Conservation (phyloP, 2,888 invertebrate species). For the Caenorhabditis sp. region DNA sequence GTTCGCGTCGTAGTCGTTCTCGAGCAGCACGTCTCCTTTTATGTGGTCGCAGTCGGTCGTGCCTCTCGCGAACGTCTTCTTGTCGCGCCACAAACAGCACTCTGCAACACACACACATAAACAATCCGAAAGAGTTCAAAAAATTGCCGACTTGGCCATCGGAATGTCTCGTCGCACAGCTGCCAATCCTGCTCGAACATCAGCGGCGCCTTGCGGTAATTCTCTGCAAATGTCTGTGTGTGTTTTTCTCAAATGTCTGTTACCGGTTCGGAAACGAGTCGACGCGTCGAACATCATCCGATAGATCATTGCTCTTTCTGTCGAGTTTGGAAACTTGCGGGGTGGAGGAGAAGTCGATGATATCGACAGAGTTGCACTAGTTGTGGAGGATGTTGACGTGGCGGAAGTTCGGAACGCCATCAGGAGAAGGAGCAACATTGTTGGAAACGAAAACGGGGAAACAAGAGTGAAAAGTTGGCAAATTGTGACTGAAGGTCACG, state of each 20-base stretch:
- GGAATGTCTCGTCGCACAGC: slow-evolving; percentile 17
- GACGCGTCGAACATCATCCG: slow-evolving; percentile 28
- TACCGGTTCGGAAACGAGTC: slow-evolving; percentile 6
- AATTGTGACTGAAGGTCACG: too few species aligned
- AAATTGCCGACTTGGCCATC: slow-evolving; percentile 13
- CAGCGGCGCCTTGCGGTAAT: slow-evolving; percentile 6
- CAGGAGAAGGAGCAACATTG: too few species aligned
- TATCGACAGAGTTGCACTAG: too few species aligned
- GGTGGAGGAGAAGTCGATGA: too few species aligned
- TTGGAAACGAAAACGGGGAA: too few species aligned
- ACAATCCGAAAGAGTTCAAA: background rate
- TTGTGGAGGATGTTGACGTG: too few species aligned
- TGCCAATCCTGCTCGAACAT: slow-evolving; percentile 17
- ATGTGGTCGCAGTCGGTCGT: slow-evolving; percentile 16
- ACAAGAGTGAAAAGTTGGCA: too few species aligned
- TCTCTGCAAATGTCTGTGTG: too few species aligned
- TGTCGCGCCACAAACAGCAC: slow-evolving; percentile 32
- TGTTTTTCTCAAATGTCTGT: too few species aligned
- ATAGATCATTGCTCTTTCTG: too few species aligned
- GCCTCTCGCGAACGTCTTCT: slow-evolving; percentile 2
- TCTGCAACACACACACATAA: background rate
- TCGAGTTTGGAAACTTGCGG: too few species aligned
- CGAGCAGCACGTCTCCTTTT: slow-evolving; percentile 41
- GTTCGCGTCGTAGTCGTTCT: slow-evolving; percentile 8
- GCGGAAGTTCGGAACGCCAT: too few species aligned